Percentiles rank a stretch among this genome's conserved stretches.
Evolutionary conservation across 2,888 invertebrate genomes (phyloP).

Genomic region (Myathropa florea): DNA sequence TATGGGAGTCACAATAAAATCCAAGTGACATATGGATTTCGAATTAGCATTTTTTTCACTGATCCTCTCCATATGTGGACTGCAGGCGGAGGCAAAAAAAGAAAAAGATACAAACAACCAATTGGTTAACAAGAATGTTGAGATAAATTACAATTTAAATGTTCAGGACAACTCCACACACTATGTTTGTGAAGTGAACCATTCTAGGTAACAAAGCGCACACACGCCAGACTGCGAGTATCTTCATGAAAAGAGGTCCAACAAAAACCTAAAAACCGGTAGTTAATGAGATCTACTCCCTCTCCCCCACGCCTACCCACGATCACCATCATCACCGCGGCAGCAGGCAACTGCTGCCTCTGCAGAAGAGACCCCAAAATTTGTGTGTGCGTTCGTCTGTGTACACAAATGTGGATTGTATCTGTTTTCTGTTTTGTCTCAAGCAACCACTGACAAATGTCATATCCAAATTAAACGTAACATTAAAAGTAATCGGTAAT

Average conservation of each 20-base stretch:
- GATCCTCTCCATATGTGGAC: no score
- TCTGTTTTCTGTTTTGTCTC: slow-evolving; percentile 28
- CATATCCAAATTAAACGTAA: slow-evolving; percentile 67
- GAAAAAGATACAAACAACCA: slow-evolving; percentile 60
- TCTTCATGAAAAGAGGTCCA: neutral
- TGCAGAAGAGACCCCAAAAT: neutral
- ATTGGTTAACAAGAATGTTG: slow-evolving; percentile 70
- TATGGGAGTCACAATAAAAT: slow-evolving; percentile 66
- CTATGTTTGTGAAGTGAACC: neutral
- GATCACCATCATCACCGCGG: neutral
- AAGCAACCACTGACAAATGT: slow-evolving; percentile 52
- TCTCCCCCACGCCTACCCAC: neutral
- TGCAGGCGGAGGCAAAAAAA: neutral
- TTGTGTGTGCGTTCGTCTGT: neutral
- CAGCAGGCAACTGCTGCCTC: neutral
- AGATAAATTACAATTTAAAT: slow-evolving; percentile 71
- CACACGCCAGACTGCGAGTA: neutral
- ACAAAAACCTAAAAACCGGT: slow-evolving; percentile 59
- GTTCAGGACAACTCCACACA: slow-evolving; percentile 32
- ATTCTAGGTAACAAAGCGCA: neutral
- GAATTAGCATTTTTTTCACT: slow-evolving; percentile 58
- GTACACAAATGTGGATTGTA: slow-evolving; percentile 36
- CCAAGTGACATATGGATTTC: slow-evolving; percentile 70
- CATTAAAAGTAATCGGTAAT: slow-evolving; percentile 63
- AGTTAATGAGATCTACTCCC: slow-evolving; percentile 59